Evolutionary conservation across 2,888 invertebrate species (phyloP), one percentile per base, ranked within the genome.

Genomic region (Gerris lacustris): DNA sequence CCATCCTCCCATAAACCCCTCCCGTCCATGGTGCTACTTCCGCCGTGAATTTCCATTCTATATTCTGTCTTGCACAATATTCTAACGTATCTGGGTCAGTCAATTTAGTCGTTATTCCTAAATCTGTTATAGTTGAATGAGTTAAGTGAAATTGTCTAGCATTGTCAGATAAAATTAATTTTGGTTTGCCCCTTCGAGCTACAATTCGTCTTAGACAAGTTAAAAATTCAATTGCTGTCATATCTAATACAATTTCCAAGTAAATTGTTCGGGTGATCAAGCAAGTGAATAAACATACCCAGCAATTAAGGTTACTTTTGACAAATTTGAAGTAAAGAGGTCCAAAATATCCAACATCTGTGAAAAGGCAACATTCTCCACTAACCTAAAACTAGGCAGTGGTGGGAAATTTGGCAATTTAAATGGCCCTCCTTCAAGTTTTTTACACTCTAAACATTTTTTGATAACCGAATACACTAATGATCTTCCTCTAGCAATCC

Each of bases 11-110:
- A 47, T 71, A 71, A 17, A 70, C 66, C 17, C 72, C 72, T 17
- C 72, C 72, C 47, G 66, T 69, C 72, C 69, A 70, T 43, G 72
- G 72, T 15, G 72, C 45, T 44, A 72, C 31, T 67, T 70, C 67
- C 15, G 72, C n/a, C 5, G 69, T 70, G 55, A 69, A 72, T 5
- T 15, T 66, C 69, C 69, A 69, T 6, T 69, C 11, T 11, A 69
- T 66, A 7, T 67, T 45, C 6, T 64, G 44, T 43, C n/a, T 44
- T 66, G 9, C 9, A 6, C 44, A 43, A 6, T n/a, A 64, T 7
- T 47, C 11, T 47, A 7, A 11, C 6, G 47, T 47, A 6, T 47
- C 47, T 47, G 6, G 6, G 47, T 47, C 47, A 7, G 47, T 47
- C 47, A 47, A 47, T n/a, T n/a, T n/a, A 7, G 11, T 47, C 7